Conservation (phyloP, 1,140 invertebrate species). For the Atta cephalotes region DNA sequence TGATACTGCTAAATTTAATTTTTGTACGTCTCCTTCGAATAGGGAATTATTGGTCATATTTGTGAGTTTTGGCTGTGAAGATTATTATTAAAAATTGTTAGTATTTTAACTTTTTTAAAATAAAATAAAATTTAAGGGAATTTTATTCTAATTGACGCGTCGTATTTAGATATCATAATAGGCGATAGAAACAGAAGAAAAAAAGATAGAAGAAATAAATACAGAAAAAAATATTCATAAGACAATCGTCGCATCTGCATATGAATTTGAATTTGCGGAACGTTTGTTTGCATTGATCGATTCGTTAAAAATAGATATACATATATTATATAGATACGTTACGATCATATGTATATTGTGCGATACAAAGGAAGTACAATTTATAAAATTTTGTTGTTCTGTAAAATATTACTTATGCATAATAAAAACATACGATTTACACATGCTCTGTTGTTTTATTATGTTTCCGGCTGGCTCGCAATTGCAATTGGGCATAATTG, state of each 20-base stretch:
- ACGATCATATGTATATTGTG: constrained; percentile 43
- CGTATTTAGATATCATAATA: not conserved
- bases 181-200: not conserved
- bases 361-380: constrained; percentile 43
- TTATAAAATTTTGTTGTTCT: constrained; percentile 64
- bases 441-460: constrained; percentile 50
- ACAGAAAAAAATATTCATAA: not conserved
- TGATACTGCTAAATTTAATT: constrained; percentile 26
- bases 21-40: constrained; percentile 21
- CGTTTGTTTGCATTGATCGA: not conserved
- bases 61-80: constrained; percentile 41
- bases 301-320: constrained; percentile 6
- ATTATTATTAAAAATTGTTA: constrained; percentile 26
- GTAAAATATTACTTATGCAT: constrained; percentile 70
- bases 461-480: not conserved
- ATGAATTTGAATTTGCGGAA: constrained; percentile 10
- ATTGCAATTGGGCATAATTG: not conserved
- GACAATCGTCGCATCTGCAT: constrained; percentile 44
- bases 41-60: constrained; percentile 6
- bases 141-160: not conserved
- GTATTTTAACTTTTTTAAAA: not conserved
- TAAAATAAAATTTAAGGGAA: not conserved
- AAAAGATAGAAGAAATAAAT: not conserved
- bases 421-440: constrained; percentile 67
- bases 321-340: constrained; percentile 17